Conservation (phyloP, 2,888 invertebrate species). For the Eurytoma californica region DNA sequence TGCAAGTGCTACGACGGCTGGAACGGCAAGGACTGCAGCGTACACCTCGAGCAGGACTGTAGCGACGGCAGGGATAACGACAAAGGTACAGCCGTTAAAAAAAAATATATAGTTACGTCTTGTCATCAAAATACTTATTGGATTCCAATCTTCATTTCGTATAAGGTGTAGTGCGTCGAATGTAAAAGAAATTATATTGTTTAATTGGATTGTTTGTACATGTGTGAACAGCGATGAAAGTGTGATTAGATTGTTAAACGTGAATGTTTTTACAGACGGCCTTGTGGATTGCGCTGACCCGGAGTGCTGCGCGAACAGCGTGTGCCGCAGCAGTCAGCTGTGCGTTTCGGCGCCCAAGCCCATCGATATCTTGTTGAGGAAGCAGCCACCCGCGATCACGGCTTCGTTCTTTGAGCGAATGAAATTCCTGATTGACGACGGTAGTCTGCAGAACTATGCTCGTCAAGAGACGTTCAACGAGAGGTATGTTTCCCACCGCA, state of each 20-base stretch:
- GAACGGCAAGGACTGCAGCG: conserved; percentile 95
- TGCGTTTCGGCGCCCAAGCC: conserved; percentile 97
- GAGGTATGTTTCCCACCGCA: conserved; percentile 82
- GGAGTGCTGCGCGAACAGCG: conserved; percentile 92
- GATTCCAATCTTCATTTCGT: no score
- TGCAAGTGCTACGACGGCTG: conserved; percentile 97
- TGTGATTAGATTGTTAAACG: not conserved
- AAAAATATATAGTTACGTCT: no score
- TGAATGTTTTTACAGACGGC: conserved; percentile 83
- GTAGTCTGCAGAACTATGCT: conserved; percentile 98
- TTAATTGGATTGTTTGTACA: no score
- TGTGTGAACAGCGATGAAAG: not conserved
- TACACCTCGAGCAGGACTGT: conserved; percentile 94
- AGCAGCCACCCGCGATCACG: conserved; percentile 97
- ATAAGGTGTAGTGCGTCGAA: no score
- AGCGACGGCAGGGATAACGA: conserved; percentile 97
- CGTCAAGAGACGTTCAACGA: conserved; percentile 97
- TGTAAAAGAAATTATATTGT: no score
- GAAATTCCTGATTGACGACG: conserved; percentile 98
- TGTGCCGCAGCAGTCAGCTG: conserved; percentile 90
- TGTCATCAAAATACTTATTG: no score
- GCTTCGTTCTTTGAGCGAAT: conserved; percentile 98
- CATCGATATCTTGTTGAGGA: conserved; percentile 94
- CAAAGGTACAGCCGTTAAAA: conserved; percentile 82
- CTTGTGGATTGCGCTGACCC: conserved; percentile 98